phyloP scores from a whole-genome alignment of 2,113 vertebrate genomes.

The Lota lota region DNA sequence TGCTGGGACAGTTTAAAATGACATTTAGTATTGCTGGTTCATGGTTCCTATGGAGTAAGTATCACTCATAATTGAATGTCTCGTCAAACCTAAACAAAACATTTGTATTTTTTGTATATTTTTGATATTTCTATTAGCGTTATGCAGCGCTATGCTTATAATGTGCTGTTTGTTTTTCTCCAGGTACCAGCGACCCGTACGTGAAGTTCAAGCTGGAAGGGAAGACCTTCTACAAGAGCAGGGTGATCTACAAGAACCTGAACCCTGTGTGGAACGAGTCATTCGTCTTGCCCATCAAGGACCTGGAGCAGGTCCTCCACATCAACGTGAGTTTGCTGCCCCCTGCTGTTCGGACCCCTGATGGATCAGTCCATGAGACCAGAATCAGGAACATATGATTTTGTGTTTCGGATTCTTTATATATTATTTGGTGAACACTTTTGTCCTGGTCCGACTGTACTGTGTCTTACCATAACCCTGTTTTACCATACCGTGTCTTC shows the following conservation, averaged over 20 bases:
- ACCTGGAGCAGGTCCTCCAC: slow-evolving; percentile 83
- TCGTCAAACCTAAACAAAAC: no score
- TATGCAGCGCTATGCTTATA: background rate
- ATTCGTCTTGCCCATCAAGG: slow-evolving; percentile 87
- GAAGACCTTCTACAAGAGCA: slow-evolving; percentile 97
- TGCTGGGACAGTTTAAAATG: no score
- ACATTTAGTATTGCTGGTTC: no score
- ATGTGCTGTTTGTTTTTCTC: slow-evolving; percentile 20
- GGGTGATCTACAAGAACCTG: slow-evolving; percentile 91
- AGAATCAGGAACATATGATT: no score
- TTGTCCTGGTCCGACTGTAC: no score
- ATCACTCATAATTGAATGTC: no score
- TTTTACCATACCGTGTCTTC: no score
- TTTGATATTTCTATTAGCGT: background rate
- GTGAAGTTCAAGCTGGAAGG: slow-evolving; percentile 94
- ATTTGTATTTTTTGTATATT: background rate
- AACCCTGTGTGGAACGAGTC: slow-evolving; percentile 93
- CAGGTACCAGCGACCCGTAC: slow-evolving; percentile 97
- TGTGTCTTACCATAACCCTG: no score
- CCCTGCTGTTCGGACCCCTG: background rate
- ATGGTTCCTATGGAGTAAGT: no score
- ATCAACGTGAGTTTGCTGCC: slow-evolving; percentile 79
- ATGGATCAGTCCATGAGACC: no score
- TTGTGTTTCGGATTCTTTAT: no score
- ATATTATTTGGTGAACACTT: no score